A percentile compares a stretch with the other conserved stretches of the same genome.
phyloP scores from a whole-genome alignment of 2,888 invertebrate species.

The Allacma fusca region DNA sequence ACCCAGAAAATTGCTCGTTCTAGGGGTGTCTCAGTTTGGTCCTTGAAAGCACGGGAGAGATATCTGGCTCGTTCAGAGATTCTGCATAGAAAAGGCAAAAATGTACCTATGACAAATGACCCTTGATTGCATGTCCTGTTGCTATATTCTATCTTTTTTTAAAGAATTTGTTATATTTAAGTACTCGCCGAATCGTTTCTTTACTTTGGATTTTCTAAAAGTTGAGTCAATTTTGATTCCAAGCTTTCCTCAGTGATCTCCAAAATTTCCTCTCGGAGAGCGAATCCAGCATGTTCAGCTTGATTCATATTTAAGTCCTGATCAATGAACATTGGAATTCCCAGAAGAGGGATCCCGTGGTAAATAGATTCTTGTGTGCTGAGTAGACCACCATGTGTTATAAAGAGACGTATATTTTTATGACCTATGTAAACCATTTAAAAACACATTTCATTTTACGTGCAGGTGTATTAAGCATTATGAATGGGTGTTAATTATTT shows the following conservation, averaged over 20 bases:
- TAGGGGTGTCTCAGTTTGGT: slow-evolving; percentile 59
- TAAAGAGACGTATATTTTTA: slow-evolving; percentile 69
- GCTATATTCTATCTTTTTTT: too few species aligned
- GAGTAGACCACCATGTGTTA: slow-evolving; percentile 74
- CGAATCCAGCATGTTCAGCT: slow-evolving; percentile 68
- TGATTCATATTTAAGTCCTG: slow-evolving; percentile 69
- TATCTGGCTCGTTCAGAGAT: too few species aligned
- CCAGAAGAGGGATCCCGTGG: slow-evolving; percentile 70
- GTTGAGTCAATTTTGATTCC: slow-evolving; percentile 44
- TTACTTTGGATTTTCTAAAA: slow-evolving; percentile 49
- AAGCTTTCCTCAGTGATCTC: slow-evolving; percentile 66
- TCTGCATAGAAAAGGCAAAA: too few species aligned
- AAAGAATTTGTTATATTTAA: too few species aligned
- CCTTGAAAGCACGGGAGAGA: slow-evolving; percentile 65
- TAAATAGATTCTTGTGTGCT: slow-evolving; percentile 72
- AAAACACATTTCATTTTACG: too few species aligned
- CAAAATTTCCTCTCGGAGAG: slow-evolving; percentile 66
- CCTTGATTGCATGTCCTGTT: too few species aligned
- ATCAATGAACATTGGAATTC: slow-evolving; percentile 68
- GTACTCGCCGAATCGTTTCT: too few species aligned
- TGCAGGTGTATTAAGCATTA: too few species aligned
- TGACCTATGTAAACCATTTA: too few species aligned
- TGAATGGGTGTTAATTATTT: too few species aligned
- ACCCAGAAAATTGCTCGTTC: slow-evolving; percentile 43
- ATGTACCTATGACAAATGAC: too few species aligned